Evolutionary conservation across 2,888 invertebrate species (phyloP), one percentile per base, ranked within the genome.

Genomic region (Pyrochroa serraticornis): DNA sequence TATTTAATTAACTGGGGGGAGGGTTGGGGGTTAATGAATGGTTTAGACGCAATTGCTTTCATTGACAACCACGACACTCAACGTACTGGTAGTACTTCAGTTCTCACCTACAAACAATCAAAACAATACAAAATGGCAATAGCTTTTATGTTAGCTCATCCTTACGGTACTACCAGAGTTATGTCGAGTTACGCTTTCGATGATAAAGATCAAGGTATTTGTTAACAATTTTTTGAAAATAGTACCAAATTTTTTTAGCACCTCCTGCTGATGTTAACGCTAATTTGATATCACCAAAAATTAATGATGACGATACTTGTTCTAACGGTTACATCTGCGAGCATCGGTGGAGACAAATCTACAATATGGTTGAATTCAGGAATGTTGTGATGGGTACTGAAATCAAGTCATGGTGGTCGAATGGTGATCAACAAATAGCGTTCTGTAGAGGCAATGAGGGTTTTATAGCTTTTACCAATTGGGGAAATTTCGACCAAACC

Each of bases 151-250:
- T 81, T 96, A 75, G 92, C 93, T 0, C 89, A 90, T 82, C 87
- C 90, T 0, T 92, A 91, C 64, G 92, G 92, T 12, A 81, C 84
- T 57, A 86, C 91, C 0, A 84, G 90, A 47, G 77, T 95, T 37
- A 95, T 95, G 93, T 93, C 93, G 73, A 92, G 93, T 64, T 95
- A 85, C 71, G 81, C 73, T 36, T 95, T 92, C 76, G 70, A 75
- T 0, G 66, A 85, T 57, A 82, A 81, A 7, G 85, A 87, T 67
- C 52, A 60, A 60, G 89, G 89, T 68, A 59, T 3, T 2, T n/a
- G 7, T 22, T 42, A 42, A 42, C 2, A 33, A 14, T 8, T n/a
- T 22, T 42, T 22, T 42, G 2, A 9, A 47, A 10, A 9, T 34
- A 36, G 7, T 37, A 34, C 13, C 9, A 45, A 12, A 34, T 35